Base-by-base conservation (phyloP, 1,140 invertebrate genomes). In the Acyrthosiphon pisum region DNA sequence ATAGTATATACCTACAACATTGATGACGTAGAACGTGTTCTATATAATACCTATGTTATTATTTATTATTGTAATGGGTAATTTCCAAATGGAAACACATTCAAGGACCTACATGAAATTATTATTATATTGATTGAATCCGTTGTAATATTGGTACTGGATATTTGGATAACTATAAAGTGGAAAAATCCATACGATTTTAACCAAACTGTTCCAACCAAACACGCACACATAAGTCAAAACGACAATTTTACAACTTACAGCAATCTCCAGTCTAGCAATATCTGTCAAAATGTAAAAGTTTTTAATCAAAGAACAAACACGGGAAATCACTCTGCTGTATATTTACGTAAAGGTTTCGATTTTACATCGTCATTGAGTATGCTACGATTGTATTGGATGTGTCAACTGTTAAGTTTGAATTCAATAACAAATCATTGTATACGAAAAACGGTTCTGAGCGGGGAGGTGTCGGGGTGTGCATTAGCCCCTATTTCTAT, bases 1-100 rank as follows among this genome's bases (percentile, higher is more conserved):
- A n/a, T n/a, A n/a, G n/a, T n/a, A n/a, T n/a, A n/a, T n/a, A n/a
- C n/a, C n/a, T n/a, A 76, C 60, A 18, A n/a, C 30, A 30, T 20
- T 76, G n/a, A 76, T 76, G 60, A 76, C 60, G 60, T 76, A n/a
- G n/a, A 76, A 76, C 60, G n/a, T 76, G 30, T 76, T 76, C 30
- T 76, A 76, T 76, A n/a, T 76, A 76, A 18, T 68, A 53, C 20
- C 20, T 6, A 22, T 53, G 18, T n/a, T n/a, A 68, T 60, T 7
- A 26, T 11, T 68, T n/a, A 30, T 60, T 68, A n/a, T n/a, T 76
- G 30, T 76, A 76, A 60, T 60, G 56, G 56, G 56, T 30, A 60
- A 60, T 30, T 60, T 9, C 4, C 56, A 60, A 60, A 30, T 60
- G 26, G 11, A 60, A 60, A 60, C 9, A 50, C 48, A 41, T 41